phyloP scores from a whole-genome alignment of 2,113 vertebrate genomes.

The Catharus minimus region DNA sequence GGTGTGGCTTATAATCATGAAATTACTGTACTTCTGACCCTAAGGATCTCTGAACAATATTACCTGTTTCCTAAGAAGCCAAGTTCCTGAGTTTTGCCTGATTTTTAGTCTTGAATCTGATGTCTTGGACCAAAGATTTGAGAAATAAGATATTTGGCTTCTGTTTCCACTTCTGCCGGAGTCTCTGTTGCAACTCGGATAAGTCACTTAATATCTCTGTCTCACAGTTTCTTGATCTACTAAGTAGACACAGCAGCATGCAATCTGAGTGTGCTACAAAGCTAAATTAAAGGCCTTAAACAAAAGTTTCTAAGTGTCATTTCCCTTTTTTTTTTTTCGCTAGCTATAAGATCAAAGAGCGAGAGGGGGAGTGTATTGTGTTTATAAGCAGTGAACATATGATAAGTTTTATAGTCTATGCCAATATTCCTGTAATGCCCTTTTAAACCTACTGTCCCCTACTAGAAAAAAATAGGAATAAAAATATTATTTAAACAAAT shows the following conservation, averaged over 20 bases:
- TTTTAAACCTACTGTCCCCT: background rate
- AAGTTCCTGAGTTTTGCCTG: background rate
- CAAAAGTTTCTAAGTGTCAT: constrained; percentile 39
- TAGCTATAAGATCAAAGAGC: constrained; percentile 34
- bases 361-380: background rate
- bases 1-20: too few species aligned
- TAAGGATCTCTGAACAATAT: background rate
- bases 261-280: background rate
- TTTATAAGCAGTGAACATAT: constrained; percentile 54
- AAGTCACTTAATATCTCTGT: background rate
- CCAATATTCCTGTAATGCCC: background rate
- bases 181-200: background rate
- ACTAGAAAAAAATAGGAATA: background rate
- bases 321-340: background rate
- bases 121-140: background rate
- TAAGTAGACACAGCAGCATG: background rate
- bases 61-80: background rate
- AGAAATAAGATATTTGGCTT: constrained; percentile 14
- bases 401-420: constrained; percentile 27
- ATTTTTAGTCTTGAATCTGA: background rate
- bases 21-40: background rate
- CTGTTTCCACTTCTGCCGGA: constrained; percentile 20
- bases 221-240: constrained; percentile 16
- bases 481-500: background rate
- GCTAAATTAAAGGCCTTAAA: constrained; percentile 34